Conservation (phyloP, 1,140 invertebrate genomes). For the Leptonema lineaticorne region DNA sequence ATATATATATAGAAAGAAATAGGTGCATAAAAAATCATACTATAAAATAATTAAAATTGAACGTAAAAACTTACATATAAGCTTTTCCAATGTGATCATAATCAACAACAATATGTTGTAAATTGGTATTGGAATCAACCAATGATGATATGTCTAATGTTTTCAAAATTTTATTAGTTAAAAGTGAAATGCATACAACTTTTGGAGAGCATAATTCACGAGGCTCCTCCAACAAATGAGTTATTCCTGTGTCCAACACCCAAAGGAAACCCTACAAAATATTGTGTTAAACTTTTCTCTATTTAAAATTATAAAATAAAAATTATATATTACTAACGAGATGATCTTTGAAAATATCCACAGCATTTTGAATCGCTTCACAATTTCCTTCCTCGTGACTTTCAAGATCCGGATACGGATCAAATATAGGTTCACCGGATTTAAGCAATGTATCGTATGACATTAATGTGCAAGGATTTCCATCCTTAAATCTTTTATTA, state of each 20-base stretch:
- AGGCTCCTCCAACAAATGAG: constrained; percentile 56
- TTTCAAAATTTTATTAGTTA: constrained; percentile 60
- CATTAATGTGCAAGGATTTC: constrained; percentile 26
- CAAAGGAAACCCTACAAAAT: constrained; percentile 55
- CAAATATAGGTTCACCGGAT: constrained; percentile 20
- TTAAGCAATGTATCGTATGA: constrained; percentile 17
- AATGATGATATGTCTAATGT: constrained; percentile 58
- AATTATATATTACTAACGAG: constrained; percentile 42
- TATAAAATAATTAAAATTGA: neutral
- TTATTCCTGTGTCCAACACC: constrained; percentile 62
- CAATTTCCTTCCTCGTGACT: constrained; percentile 48
- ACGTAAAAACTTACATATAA: constrained; percentile 32
- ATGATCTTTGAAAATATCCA: constrained; percentile 52
- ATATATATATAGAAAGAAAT: neutral
- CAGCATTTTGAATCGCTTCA: constrained; percentile 51
- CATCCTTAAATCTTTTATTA: constrained; percentile 30
- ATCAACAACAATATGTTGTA: constrained; percentile 61
- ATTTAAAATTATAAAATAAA: neutral
- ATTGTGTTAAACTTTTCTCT: neutral
- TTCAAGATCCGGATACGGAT: constrained; percentile 48
- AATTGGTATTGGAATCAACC: constrained; percentile 50
- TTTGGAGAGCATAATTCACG: constrained; percentile 59
- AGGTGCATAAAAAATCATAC: constrained; percentile 24
- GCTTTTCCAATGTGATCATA: constrained; percentile 50
- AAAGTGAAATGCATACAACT: constrained; percentile 57